Evolutionary conservation across 2,797 vertebrate genomes (phyloP), one percentile per base, ranked within the genome.

Genomic region (Anguilla pacifica): DNA sequence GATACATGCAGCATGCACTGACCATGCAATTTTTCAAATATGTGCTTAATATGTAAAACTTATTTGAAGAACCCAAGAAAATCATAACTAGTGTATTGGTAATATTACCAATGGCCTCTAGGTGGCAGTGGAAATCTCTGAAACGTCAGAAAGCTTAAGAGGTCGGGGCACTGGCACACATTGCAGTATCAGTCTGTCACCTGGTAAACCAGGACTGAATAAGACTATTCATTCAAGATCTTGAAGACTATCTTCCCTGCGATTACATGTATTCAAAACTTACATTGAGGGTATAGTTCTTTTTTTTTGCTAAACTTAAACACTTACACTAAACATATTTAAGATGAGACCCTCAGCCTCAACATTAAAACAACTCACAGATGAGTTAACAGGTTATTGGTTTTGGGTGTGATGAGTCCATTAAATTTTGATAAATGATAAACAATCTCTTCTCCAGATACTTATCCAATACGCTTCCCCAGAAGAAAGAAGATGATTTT

Each of bases 61-160:
- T 6, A 35, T 72, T 31, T 31, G 9, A 77, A 77, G 22, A 64
- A 15, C 17, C 6, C 72, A 1, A 3, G 35, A 39, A n/a, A 70
- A 39, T 79, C 2, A 19, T 46, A 79, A 46, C 35, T 17, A 79
- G 19, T 43, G 28, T 72, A 28, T 72, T 35, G 35, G 35, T 35
- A 35, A 31, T 57, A 28, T 88, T 81, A 81, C 86, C 57, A 88
- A 77, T 57, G 51, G 85, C 87, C 92, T 88, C 88, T 90, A 92
- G 92, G 89, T 90, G 91, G 90, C 89, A 89, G 90, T 91, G 86
- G 85, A 90, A 90, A 89, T 86, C 87, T 87, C 51, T 57, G 53
- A 84, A 83, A 83, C 25, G n/a, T 59, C 43, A 82, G 43, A 13
- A 51, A n/a, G 79, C 46, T 82, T 10, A 7, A 49, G 74, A 6